These are phyloP conservation scores for Sebastes hopkinsi DNA, from an alignment of 2,797 vertebrate genomes.

Conservation along the genomic window DNA sequence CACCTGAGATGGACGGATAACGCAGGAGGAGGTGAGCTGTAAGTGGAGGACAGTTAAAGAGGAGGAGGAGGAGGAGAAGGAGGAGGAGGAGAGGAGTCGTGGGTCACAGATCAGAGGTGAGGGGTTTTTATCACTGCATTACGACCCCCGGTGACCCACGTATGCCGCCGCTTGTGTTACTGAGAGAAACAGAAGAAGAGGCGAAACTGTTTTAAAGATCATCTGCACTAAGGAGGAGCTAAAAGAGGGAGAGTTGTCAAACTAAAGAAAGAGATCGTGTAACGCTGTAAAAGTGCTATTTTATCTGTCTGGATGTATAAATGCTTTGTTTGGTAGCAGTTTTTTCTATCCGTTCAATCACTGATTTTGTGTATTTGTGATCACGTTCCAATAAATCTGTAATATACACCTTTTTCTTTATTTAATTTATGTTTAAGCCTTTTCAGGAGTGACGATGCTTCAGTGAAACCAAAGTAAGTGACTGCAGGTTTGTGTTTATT, in stretches of 20 bases:
- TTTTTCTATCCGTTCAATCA: slow-evolving; percentile 13
- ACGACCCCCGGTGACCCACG: slow-evolving; percentile 67
- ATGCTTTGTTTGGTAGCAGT: background rate
- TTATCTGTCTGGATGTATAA: slow-evolving; percentile 24
- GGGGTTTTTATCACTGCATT: slow-evolving; percentile 68
- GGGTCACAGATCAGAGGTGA: slow-evolving; percentile 79
- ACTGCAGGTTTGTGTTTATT: background rate
- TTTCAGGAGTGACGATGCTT: background rate
- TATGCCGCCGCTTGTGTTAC: slow-evolving; percentile 36
- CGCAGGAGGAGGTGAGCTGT: slow-evolving; percentile 33
- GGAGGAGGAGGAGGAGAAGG: slow-evolving; percentile 49
- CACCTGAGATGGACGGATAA: slow-evolving; percentile 60
- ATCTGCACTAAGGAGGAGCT: slow-evolving; percentile 30
- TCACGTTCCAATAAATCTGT: slow-evolving; percentile 66
- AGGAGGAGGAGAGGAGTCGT: slow-evolving; percentile 55
- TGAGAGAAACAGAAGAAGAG: slow-evolving; percentile 29
- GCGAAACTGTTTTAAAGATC: slow-evolving; percentile 55
- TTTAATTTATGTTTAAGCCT: background rate
- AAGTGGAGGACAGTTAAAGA: slow-evolving; percentile 44
- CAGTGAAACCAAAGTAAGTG: slow-evolving; percentile 5
- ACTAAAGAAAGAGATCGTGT: background rate
- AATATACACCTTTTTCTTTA: slow-evolving; percentile 28
- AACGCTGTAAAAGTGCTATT: slow-evolving; percentile 28
- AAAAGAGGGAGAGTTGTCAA: background rate
- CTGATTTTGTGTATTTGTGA: slow-evolving; percentile 19